Evolutionary conservation across 2,888 invertebrate species (phyloP).

Genomic region (Phorcus lineatus): DNA sequence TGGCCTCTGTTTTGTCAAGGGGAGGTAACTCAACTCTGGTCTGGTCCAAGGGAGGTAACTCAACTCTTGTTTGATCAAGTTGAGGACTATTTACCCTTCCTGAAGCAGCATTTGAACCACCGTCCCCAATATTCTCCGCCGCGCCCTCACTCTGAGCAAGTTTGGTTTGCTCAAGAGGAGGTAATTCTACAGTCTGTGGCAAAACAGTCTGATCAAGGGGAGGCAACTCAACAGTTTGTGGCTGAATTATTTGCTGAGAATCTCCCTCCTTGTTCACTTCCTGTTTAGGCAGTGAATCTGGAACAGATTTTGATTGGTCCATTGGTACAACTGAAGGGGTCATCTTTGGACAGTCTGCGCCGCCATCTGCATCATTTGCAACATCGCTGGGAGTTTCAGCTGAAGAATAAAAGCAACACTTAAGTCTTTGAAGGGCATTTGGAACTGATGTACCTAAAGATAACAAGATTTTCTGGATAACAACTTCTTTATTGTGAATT

Average conservation of each 20-base stretch:
- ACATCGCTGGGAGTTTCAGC: too few species aligned
- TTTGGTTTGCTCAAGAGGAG: constrained; percentile 20
- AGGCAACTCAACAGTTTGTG: constrained; percentile 35
- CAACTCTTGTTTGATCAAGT: constrained; percentile 25
- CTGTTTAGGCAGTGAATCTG: too few species aligned
- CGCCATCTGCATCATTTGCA: too few species aligned
- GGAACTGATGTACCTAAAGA: too few species aligned
- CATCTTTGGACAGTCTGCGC: too few species aligned
- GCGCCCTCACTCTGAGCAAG: too few species aligned
- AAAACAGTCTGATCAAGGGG: constrained; percentile 22
- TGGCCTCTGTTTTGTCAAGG: constrained; percentile 1
- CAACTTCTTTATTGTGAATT: too few species aligned
- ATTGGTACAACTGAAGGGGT: too few species aligned
- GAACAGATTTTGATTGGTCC: too few species aligned
- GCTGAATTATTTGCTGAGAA: background rate
- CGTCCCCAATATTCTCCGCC: background rate
- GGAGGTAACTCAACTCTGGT: constrained; percentile 30
- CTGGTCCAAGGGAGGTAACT: constrained; percentile 36
- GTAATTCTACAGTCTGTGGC: constrained; percentile 24
- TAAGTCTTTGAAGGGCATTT: too few species aligned
- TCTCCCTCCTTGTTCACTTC: background rate
- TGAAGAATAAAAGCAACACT: too few species aligned
- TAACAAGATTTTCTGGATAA: too few species aligned
- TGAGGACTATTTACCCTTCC: background rate
- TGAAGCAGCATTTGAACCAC: background rate